These are phyloP conservation scores for Epistrophella euchroma DNA, from an alignment of 2,888 invertebrate species.

Conservation along the genomic window DNA sequence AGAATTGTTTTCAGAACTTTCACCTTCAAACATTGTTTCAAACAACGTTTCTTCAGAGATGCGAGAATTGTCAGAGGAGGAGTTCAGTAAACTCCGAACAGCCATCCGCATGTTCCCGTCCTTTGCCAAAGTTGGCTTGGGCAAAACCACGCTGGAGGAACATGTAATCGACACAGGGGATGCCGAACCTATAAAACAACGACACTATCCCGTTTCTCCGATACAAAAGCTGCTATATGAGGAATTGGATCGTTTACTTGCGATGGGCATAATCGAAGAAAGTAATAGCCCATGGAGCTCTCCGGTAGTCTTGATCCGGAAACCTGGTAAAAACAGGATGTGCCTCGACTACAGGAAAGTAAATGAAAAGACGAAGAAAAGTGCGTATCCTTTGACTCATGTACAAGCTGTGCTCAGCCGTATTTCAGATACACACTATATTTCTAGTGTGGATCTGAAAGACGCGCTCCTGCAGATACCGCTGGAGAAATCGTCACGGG, in stretches of 20 bases:
- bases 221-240: too few relatives aligned
- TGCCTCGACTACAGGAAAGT: constrained; percentile 78
- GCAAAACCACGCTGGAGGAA: too few relatives aligned
- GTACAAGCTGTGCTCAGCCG: constrained; percentile 77
- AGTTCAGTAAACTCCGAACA: too few relatives aligned
- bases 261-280: constrained; percentile 19
- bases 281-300: constrained; percentile 78
- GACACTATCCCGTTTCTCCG: too few relatives aligned
- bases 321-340: constrained; percentile 58
- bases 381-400: constrained; percentile 50
- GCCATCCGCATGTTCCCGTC: too few relatives aligned
- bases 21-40: too few relatives aligned
- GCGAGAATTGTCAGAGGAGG: too few relatives aligned
- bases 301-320: constrained; percentile 77
- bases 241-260: too few relatives aligned
- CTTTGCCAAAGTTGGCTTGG: too few relatives aligned
- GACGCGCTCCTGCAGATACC: constrained; percentile 23
- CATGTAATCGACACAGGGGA: too few relatives aligned
- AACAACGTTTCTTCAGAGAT: too few relatives aligned
- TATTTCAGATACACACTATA: constrained; percentile 44
- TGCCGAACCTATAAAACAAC: too few relatives aligned
- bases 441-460: constrained; percentile 72
- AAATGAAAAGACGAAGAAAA: constrained; percentile 65
- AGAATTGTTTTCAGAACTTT: background rate
- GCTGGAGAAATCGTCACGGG: constrained; percentile 14